Evolutionary conservation across 1,140 invertebrate genomes (phyloP), one percentile per base, ranked within the genome.

Genomic region (Macrobrachium nipponense): DNA sequence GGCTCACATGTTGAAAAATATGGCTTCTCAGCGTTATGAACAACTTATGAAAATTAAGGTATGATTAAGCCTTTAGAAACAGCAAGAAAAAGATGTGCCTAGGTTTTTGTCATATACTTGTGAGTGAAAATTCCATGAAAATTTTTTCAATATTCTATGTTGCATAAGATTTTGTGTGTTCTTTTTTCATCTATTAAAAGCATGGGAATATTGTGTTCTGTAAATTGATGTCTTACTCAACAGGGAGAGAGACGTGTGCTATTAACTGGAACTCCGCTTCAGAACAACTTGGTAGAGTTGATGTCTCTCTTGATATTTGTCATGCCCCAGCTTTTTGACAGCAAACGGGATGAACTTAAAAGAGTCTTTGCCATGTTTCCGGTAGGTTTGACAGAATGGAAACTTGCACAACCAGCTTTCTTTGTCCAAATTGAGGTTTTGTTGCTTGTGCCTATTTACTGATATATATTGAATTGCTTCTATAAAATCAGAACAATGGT

Each of bases 1-100:
- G 91, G 98, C 97, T 0, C 98, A 99, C 90, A 98, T 99, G 97
- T 92, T 99, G 11, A 99, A 99, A 91, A 99, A 99, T 91, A 99
- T 99, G 97, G 94, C 95, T 61, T 97, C 97, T 8, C 94, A 95
- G 86, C 93, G 98, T 89, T 99, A 97, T 90, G 94, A 97, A 89
- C 95, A 96, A 91, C 92, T 99, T 17, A 95, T 98, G 89, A 95
- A 95, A 89, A 96, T 99, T 68, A 96, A 95, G 90, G 96, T 96
- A 91, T 90, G 89, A 85, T 43, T 18, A 51, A 14, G 36, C 76
- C n/a, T 62, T 78, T 20, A 51, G 36, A 70, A 18, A 1, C 1
- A 36, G 27, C 27, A 2, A 36, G 27, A 36, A 36, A 36, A 36
- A 36, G 27, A 36, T 36, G 27, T 36, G 27, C 27, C 1, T 36